Conservation (phyloP, 1,140 invertebrate genomes). For the Caenorhabditis tropicalis region DNA sequence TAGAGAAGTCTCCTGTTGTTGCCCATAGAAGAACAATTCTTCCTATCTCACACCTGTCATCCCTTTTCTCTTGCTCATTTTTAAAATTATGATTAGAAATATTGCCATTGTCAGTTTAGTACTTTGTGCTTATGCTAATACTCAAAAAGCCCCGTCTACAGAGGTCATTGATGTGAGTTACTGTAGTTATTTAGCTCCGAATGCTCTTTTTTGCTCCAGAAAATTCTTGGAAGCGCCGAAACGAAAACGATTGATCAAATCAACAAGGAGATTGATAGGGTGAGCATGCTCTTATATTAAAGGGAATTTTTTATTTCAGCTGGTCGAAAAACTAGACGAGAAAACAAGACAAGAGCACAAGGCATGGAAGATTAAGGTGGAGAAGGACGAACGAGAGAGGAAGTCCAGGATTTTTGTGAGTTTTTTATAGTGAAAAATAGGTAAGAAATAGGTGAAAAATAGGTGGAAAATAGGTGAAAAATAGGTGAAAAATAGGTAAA, state of each 20-base stretch:
- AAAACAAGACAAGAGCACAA: conserved; percentile 4
- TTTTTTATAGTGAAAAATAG: no score
- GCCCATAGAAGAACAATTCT: conserved; percentile 26
- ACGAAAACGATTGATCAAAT: conserved; percentile 13
- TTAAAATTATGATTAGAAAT: neutral
- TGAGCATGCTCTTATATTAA: neutral
- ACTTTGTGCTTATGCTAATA: neutral
- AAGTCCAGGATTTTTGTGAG: conserved; percentile 26
- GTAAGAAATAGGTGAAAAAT: no score
- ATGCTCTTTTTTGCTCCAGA: neutral
- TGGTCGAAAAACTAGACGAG: conserved; percentile 14
- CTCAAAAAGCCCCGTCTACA: neutral
- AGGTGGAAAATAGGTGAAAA: no score
- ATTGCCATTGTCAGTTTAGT: neutral
- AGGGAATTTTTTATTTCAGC: neutral
- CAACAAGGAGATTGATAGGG: conserved; percentile 18
- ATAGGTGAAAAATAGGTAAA: no score
- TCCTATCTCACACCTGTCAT: conserved; percentile 30
- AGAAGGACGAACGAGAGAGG: conserved; percentile 1
- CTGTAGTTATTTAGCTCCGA: no score
- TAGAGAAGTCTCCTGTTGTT: neutral
- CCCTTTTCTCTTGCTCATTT: neutral
- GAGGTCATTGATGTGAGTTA: conserved; percentile 34
- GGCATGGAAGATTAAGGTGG: conserved; percentile 20
- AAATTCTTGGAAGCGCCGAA: conserved; percentile 25